Evolutionary conservation across 2,888 invertebrate genomes (phyloP), one percentile per base, ranked within the genome.

Genomic region (Pandemis heparana): DNA sequence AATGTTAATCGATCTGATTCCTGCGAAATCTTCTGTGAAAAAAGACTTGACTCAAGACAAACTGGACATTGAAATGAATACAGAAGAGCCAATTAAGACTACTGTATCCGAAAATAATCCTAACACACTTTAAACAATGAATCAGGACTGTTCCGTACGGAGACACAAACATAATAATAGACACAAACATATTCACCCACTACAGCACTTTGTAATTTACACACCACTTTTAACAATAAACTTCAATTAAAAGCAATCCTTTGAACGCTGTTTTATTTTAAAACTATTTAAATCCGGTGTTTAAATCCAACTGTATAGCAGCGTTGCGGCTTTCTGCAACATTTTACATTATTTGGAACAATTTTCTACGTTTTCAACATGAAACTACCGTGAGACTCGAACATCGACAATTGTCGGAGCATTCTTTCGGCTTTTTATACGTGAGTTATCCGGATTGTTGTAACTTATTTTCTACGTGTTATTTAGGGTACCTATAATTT

Each of bases 21-120:
- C 79, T 2, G 77, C 79, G 12, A 79, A 83, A 4, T 84, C 89
- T 0, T 82, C 85, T 0, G 79, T 79, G 5, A 90, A 89, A 75
- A 92, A 90, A 77, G 88, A 91, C 78, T 78, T 89, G 56, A 84
- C 80, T 67, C 75, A 81, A 38, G 81, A 84, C 70, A 79, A 84
- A 64, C 82, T 81, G 39, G 79, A 71, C 18, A 78, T 79, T 32
- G 78, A 75, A 56, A 76, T 79, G 43, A 77, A 64, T 2, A 74
- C 78, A 6, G 77, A 79, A 16, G 85, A 82, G 14, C 61, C 38
- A 4, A 62, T 70, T 10, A 80, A 78, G 53, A 70, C 77, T 8
- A 71, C 79, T 16, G 77, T 78, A 38, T 68, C 76, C 71, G 65
- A 70, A 56, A 68, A n/a, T 9, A 81, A 79, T 60, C 73, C 76